Evolutionary conservation across 2,888 invertebrate genomes (phyloP).

Genomic region (Pheosia gnoma): DNA sequence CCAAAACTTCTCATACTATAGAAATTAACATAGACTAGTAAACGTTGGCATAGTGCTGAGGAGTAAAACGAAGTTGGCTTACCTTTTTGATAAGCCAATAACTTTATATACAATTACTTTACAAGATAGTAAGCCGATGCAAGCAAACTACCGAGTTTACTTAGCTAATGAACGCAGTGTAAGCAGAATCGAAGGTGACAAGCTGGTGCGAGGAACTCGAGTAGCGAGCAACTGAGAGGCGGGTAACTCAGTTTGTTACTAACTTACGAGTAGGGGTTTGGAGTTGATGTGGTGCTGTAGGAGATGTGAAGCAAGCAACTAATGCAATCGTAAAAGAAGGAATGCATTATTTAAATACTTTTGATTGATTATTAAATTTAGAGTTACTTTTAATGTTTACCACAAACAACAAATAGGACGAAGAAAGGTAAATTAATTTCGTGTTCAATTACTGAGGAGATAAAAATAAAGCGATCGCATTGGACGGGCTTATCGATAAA

Average conservation of each 20-base stretch:
- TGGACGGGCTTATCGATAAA: conserved; percentile 10
- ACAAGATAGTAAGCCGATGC: conserved; percentile 2
- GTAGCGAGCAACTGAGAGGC: conserved; percentile 12
- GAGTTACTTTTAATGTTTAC: no score
- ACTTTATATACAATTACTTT: neutral
- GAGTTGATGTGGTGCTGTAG: neutral
- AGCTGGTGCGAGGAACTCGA: conserved; percentile 16
- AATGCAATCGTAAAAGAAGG: no score
- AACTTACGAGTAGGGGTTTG: neutral
- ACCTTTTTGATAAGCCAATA: neutral
- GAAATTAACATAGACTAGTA: no score
- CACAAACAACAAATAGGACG: neutral
- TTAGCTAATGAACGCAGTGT: conserved; percentile 24
- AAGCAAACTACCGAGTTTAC: conserved; percentile 15
- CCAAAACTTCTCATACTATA: no score
- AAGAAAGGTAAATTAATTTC: conserved; percentile 5
- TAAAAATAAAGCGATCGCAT: conserved; percentile 13
- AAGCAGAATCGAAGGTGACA: conserved; percentile 27
- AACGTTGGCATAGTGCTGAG: no score
- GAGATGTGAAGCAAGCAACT: neutral
- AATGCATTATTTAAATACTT: no score
- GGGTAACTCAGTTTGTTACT: conserved; percentile 1
- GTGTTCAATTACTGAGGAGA: conserved; percentile 4
- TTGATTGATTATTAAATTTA: no score
- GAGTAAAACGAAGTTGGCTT: no score